These are phyloP conservation scores for Crotalus tigris DNA, from an alignment of 2,113 vertebrate genomes.

Conservation along the genomic window DNA sequence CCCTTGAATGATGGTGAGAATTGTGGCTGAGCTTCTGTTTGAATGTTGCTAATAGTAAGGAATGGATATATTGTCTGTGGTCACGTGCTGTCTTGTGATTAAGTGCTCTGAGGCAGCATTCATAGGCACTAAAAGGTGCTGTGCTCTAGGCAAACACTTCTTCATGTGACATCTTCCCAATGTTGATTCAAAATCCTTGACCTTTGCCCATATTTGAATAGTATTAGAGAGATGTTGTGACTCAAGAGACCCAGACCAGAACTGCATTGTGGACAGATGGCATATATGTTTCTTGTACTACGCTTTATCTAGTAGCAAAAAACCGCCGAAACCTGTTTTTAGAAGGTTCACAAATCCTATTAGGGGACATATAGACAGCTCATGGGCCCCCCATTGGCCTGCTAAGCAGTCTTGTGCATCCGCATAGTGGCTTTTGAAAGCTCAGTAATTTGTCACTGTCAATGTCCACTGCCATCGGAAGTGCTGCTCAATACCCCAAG, in stretches of 20 bases:
- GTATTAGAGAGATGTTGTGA: not conserved
- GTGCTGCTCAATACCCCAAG: not conserved
- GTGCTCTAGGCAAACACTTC: not conserved
- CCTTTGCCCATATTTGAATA: not conserved
- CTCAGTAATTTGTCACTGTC: not conserved
- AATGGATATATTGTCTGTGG: not conserved
- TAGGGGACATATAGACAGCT: not conserved
- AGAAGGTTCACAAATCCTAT: not conserved
- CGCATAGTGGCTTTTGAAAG: not conserved
- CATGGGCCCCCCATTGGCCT: not conserved
- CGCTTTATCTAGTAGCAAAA: not conserved
- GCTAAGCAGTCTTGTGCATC: not conserved
- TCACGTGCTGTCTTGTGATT: not conserved
- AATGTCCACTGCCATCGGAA: not conserved
- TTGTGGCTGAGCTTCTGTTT: too few species aligned
- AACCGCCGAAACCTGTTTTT: not conserved
- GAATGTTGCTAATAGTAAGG: not conserved
- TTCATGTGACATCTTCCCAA: not conserved
- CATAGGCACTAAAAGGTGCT: not conserved
- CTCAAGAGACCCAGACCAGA: not conserved
- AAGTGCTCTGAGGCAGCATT: not conserved
- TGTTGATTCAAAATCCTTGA: not conserved
- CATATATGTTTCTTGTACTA: not conserved
- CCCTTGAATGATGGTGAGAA: not conserved
- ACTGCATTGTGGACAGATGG: not conserved